These are phyloP conservation scores for Sciurus niger DNA, from an alignment of 2,113 vertebrate genomes.

Conservation along the genomic window DNA sequence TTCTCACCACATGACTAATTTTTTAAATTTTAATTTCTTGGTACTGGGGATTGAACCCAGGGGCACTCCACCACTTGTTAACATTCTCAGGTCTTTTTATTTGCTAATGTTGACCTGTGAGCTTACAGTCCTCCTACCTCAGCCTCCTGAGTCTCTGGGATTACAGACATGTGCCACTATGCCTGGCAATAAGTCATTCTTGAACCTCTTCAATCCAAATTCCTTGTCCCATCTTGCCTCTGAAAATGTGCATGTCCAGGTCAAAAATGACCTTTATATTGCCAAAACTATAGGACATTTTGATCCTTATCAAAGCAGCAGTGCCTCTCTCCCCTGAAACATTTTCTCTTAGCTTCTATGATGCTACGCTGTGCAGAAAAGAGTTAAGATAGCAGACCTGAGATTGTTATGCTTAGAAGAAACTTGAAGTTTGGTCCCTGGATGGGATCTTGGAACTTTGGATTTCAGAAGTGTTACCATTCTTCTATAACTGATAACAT, in stretches of 20 bases:
- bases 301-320: not conserved
- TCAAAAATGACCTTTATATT: not conserved
- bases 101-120: too few relatives aligned
- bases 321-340: not conserved
- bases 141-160: too few relatives aligned
- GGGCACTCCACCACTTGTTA: too few relatives aligned
- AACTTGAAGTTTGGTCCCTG: not conserved
- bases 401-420: not conserved
- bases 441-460: not conserved
- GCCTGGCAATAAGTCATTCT: not conserved
- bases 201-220: not conserved
- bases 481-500: not conserved
- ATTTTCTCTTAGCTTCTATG: not conserved
- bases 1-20: not conserved
- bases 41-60: too few relatives aligned
- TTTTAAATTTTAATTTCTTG: too few relatives aligned
- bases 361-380: not conserved
- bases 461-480: not conserved
- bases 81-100: too few relatives aligned
- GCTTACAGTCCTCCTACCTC: too few relatives aligned
- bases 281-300: not conserved
- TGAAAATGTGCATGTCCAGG: not conserved
- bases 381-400: not conserved
- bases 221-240: not conserved
- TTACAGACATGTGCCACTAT: too few relatives aligned